Percentiles rank a stretch among this genome's conserved stretches.
Evolutionary conservation across 2,888 invertebrate species (phyloP).

Genomic region (Netelia melanura): DNA sequence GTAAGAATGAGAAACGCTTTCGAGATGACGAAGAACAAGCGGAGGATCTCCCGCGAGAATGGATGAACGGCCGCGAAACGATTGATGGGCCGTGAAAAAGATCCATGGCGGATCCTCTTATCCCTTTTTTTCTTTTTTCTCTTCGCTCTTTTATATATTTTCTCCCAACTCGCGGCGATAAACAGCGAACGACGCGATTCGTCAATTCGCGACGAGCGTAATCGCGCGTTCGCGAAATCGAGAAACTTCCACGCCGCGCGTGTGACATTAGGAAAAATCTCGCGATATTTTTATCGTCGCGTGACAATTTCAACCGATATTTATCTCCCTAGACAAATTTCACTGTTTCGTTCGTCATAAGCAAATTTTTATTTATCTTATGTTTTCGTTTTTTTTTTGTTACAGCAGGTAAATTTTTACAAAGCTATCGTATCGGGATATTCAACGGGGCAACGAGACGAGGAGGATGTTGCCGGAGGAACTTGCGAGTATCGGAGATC

Average conservation of each 20-base stretch:
- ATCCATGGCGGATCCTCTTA: constrained; percentile 28
- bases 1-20: constrained; percentile 41
- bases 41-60: constrained; percentile 58
- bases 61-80: constrained; percentile 63
- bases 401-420: too few species aligned
- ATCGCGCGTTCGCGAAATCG: constrained; percentile 31
- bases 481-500: too few species aligned
- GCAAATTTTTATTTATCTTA: not conserved
- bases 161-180: constrained; percentile 34
- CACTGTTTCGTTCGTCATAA: not conserved
- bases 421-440: too few species aligned
- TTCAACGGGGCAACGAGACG: too few species aligned
- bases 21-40: constrained; percentile 50
- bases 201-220: constrained; percentile 41
- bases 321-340: not conserved
- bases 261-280: not conserved
- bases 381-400: not conserved
- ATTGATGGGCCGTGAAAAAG: constrained; percentile 63
- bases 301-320: not conserved
- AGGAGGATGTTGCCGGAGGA: too few species aligned
- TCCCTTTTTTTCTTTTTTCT: constrained; percentile 37
- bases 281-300: constrained; percentile 5
- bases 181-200: constrained; percentile 52
- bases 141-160: constrained; percentile 36
- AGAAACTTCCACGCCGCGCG: constrained; percentile 7